Conservation (phyloP, 2,888 invertebrate species). For the Lasioglossum zephyrum region DNA sequence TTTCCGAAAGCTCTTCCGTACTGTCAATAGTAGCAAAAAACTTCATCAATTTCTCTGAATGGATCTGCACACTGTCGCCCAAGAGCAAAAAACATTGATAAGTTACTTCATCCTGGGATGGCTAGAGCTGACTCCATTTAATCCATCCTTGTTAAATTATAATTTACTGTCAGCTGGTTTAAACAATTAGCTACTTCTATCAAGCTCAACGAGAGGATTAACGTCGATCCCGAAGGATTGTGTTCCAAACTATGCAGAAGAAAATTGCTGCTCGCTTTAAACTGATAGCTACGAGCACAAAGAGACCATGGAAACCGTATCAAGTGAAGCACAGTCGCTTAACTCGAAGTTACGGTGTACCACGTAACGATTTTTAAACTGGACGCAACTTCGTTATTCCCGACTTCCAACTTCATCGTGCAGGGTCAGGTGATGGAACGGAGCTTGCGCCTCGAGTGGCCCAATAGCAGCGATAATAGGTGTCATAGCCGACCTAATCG, state of each 20-base stretch:
- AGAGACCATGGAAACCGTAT: neutral
- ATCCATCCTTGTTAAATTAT: neutral
- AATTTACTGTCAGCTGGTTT: neutral
- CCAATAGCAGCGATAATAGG: neutral
- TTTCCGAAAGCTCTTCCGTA: neutral
- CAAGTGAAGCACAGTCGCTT: neutral
- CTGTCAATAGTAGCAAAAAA: neutral
- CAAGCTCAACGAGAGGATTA: neutral
- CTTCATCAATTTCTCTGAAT: neutral
- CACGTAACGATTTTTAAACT: neutral
- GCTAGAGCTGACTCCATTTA: no score
- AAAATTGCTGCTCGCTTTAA: neutral
- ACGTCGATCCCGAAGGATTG: no score
- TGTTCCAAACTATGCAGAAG: neutral
- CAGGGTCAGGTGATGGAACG: neutral
- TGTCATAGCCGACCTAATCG: conserved; percentile 23
- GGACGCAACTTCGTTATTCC: neutral
- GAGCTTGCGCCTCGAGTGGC: neutral
- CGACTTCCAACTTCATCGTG: neutral
- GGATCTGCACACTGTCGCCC: neutral
- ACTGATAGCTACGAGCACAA: neutral
- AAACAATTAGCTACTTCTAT: neutral
- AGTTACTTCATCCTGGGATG: no score
- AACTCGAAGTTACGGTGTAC: neutral
- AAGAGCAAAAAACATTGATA: neutral